Conservation (phyloP, 2,888 invertebrate genomes). For the Sinohyriopsis cumingii region DNA sequence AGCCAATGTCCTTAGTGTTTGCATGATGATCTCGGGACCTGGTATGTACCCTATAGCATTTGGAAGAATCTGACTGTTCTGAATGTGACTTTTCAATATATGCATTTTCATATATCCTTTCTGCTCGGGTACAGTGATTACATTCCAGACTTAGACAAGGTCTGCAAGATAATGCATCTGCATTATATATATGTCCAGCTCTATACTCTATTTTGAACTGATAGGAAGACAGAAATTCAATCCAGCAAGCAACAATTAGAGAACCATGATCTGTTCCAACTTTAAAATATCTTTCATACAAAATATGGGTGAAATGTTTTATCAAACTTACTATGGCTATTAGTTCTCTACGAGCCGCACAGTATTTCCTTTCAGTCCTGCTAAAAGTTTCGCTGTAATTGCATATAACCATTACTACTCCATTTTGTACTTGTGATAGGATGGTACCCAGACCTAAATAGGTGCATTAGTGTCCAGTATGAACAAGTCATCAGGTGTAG, state of each 20-base stretch:
- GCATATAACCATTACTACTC: conserved; percentile 13
- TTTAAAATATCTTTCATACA: conserved; percentile 23
- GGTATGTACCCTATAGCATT: too few relatives aligned
- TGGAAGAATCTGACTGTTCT: conserved; percentile 9
- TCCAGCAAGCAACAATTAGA: conserved; percentile 23
- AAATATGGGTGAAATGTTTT: conserved; percentile 14
- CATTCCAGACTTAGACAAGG: neutral
- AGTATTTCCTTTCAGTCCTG: conserved; percentile 21
- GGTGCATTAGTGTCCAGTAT: conserved; percentile 22
- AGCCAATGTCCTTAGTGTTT: too few relatives aligned
- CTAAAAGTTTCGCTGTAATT: conserved; percentile 22
- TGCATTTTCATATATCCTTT: conserved; percentile 20
- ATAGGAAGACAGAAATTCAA: conserved; percentile 19
- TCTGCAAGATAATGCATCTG: too few relatives aligned
- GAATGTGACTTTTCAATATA: conserved; percentile 9
- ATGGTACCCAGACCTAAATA: conserved; percentile 7
- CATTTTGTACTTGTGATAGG: conserved; percentile 1
- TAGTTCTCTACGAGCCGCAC: conserved; percentile 22
- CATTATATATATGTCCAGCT: too few relatives aligned
- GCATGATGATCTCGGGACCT: too few relatives aligned
- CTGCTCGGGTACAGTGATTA: conserved; percentile 17
- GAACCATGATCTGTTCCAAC: conserved; percentile 1
- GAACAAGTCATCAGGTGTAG: conserved; percentile 7
- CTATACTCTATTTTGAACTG: too few relatives aligned
- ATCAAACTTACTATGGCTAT: conserved; percentile 7